Conservation (phyloP, 2,113 vertebrate species). For the Menidia beryllina region DNA sequence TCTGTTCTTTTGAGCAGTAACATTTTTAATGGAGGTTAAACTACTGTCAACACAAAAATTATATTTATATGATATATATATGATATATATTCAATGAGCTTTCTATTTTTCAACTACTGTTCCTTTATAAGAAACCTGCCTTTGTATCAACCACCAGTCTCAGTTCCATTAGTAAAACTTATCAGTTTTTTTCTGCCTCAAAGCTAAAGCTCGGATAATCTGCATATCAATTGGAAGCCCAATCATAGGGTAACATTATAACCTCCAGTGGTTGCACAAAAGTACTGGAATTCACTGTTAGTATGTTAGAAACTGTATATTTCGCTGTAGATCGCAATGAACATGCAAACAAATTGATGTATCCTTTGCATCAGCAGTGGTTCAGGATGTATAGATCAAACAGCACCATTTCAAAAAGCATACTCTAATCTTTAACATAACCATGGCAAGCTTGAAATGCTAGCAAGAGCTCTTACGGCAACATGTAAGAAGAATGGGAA, state of each 20-base stretch:
- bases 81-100: too few relatives aligned
- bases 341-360: too few relatives aligned
- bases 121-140: too few relatives aligned
- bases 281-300: background rate
- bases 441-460: background rate
- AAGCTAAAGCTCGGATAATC: background rate
- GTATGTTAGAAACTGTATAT: background rate
- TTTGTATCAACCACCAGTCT: too few relatives aligned
- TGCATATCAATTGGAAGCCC: background rate
- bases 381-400: too few relatives aligned
- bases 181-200: background rate
- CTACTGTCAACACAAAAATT: too few relatives aligned
- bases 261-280: background rate
- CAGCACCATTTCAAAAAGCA: too few relatives aligned
- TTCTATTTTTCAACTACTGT: too few relatives aligned
- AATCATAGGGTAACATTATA: background rate
- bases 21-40: background rate
- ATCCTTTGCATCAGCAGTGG: too few relatives aligned
- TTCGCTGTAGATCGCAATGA: background rate
- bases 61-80: too few relatives aligned
- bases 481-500: background rate
- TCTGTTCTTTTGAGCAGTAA: background rate
- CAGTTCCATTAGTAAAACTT: too few relatives aligned
- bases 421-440: background rate
- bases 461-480: background rate